phyloP scores from a whole-genome alignment of 2,113 vertebrate species.

The Campylorhamphus procurvoides region DNA sequence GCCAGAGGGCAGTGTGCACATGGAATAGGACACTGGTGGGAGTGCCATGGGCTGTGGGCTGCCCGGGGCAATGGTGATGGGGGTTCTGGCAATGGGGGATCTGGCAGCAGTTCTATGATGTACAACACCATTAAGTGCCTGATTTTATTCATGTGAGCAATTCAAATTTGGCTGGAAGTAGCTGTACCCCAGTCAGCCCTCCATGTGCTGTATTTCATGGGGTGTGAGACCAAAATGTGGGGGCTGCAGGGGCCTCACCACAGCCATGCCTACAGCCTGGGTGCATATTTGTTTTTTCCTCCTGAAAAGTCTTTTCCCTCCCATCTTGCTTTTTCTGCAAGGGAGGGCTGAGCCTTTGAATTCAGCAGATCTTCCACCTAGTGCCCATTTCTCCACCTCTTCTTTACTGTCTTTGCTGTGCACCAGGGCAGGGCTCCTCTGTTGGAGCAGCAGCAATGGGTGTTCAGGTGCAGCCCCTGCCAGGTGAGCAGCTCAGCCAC shows the following conservation, averaged over 20 bases:
- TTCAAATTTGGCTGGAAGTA: neutral
- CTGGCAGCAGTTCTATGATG: neutral
- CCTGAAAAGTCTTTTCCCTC: neutral
- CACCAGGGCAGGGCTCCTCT: neutral
- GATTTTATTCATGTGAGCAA: neutral
- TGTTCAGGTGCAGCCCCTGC: neutral
- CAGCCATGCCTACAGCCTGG: neutral
- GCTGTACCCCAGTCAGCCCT: neutral
- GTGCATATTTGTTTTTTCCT: neutral
- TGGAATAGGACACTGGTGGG: neutral
- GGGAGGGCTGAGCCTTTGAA: neutral
- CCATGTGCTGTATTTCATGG: neutral
- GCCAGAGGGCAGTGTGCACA: neutral
- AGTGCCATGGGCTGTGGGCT: neutral
- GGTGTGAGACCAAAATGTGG: rapidly evolving
- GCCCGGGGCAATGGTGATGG: rapidly evolving
- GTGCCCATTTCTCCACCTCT: neutral
- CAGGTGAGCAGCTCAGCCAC: neutral
- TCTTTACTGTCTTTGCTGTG: neutral
- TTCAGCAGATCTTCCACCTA: neutral
- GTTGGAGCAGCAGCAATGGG: rapidly evolving
- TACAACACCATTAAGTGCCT: neutral
- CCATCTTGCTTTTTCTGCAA: neutral
- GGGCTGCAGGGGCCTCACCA: neutral
- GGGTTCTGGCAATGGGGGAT: neutral